Conservation (phyloP, 2,797 vertebrate species). For the Numenius phaeopus region DNA sequence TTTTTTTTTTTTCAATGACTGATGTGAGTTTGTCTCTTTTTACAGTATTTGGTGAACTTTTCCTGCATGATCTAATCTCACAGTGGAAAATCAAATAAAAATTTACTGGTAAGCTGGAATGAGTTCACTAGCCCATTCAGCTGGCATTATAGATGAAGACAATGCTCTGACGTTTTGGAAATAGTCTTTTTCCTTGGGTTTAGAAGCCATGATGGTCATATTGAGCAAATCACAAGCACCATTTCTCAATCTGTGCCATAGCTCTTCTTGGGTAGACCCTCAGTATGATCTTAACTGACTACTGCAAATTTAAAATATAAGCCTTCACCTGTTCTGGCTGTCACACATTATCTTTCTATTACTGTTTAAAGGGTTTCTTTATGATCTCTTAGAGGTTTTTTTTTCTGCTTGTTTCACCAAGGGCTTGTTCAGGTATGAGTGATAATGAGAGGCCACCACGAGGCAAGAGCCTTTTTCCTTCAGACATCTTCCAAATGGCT, state of each 20-base stretch:
- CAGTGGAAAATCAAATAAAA: slow-evolving; percentile 77
- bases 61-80: slow-evolving; percentile 78
- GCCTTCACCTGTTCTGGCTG: background rate
- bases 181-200: background rate
- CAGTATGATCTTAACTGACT: background rate
- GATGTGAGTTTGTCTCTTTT: slow-evolving; percentile 79
- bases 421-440: background rate
- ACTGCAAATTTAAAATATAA: background rate
- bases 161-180: background rate
- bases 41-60: slow-evolving; percentile 77
- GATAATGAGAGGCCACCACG: background rate
- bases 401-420: background rate
- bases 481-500: background rate
- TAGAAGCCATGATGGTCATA: background rate
- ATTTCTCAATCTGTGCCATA: background rate
- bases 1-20: slow-evolving; percentile 62
- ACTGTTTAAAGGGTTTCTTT: background rate
- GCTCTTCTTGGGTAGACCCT: background rate
- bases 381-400: background rate
- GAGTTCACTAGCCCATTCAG: slow-evolving; percentile 69
- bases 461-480: background rate
- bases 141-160: slow-evolving; percentile 52
- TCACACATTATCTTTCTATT: background rate
- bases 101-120: slow-evolving; percentile 69
- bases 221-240: background rate